Percentiles rank a stretch among this genome's conserved stretches.
Evolutionary conservation across 2,888 invertebrate species (phyloP).

Genomic region (Drosophila rubida): DNA sequence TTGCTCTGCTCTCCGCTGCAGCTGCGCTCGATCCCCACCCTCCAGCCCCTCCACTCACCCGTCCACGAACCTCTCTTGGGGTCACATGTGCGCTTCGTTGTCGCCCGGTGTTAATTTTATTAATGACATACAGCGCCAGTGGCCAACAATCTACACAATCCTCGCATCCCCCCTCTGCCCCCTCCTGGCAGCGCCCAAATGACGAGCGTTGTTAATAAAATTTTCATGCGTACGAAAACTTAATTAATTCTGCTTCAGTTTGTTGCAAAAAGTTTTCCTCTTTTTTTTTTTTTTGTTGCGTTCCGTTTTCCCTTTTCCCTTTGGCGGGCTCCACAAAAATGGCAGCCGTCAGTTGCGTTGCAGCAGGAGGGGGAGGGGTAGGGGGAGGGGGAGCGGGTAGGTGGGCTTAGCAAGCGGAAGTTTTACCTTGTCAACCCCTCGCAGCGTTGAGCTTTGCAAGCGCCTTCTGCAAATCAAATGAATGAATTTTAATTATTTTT

Average conservation of each 20-base stretch:
- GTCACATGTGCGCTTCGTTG: constrained; percentile 54
- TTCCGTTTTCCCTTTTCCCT: constrained; percentile 2
- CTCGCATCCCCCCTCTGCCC: not conserved
- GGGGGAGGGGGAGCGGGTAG: not conserved
- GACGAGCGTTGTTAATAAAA: constrained; percentile 57
- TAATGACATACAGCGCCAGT: constrained; percentile 82
- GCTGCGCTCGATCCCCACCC: not conserved
- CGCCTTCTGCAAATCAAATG: constrained; percentile 70
- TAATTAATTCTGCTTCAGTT: constrained; percentile 79
- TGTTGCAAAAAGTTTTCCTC: constrained; percentile 61
- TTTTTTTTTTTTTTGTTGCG: constrained; percentile 1
- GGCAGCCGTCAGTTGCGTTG: constrained; percentile 56
- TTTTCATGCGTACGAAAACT: constrained; percentile 74
- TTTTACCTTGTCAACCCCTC: constrained; percentile 24
- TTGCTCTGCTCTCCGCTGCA: constrained; percentile 73
- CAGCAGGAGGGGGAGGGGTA: not conserved
- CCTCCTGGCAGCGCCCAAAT: not conserved
- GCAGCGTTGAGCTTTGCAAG: not conserved
- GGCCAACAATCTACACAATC: constrained; percentile 25
- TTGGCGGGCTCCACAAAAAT: constrained; percentile 46
- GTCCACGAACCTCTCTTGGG: not conserved
- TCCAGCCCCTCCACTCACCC: not conserved
- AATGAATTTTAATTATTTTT: constrained; percentile 80
- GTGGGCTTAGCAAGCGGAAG: constrained; percentile 3
- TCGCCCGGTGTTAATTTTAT: constrained; percentile 84